phyloP scores from a whole-genome alignment of 2,113 vertebrate genomes.

The Tamias sibiricus region DNA sequence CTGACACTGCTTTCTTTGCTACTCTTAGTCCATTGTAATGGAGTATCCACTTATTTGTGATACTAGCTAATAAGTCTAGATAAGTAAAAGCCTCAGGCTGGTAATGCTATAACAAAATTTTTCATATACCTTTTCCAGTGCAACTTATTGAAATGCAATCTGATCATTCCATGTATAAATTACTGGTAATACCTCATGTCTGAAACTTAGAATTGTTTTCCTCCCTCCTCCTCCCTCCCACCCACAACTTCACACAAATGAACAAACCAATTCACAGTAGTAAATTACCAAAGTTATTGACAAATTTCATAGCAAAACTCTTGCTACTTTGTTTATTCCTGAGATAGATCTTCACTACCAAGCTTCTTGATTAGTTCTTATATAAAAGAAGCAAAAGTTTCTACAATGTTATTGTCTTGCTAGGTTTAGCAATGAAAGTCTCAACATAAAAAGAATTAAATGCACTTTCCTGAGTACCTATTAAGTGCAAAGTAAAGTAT shows the following conservation, averaged over 20 bases:
- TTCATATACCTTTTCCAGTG: not conserved
- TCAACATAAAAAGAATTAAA: not conserved
- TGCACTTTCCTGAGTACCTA: not conserved
- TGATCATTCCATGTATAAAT: not conserved
- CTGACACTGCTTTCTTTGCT: constrained; percentile 61
- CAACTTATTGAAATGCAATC: not conserved
- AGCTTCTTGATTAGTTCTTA: not conserved
- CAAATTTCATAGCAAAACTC: not conserved
- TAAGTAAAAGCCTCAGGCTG: constrained; percentile 57
- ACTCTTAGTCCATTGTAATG: not conserved
- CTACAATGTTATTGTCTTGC: not conserved
- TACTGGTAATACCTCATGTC: not conserved
- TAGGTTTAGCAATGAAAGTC: not conserved
- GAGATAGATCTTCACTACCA: not conserved
- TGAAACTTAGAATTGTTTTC: not conserved
- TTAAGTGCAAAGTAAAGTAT: not conserved
- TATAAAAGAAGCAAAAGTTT: not conserved
- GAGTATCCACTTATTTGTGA: constrained; percentile 61
- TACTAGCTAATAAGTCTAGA: constrained; percentile 65
- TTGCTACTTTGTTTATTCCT: not conserved
- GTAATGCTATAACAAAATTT: constrained; percentile 53
- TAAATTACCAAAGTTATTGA: not conserved
- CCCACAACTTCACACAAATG: not conserved
- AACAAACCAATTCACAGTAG: not conserved
- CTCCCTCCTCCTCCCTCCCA: too few relatives aligned